phyloP scores from a whole-genome alignment of 2,113 vertebrate genomes.

The Triplophysa rosa region DNA sequence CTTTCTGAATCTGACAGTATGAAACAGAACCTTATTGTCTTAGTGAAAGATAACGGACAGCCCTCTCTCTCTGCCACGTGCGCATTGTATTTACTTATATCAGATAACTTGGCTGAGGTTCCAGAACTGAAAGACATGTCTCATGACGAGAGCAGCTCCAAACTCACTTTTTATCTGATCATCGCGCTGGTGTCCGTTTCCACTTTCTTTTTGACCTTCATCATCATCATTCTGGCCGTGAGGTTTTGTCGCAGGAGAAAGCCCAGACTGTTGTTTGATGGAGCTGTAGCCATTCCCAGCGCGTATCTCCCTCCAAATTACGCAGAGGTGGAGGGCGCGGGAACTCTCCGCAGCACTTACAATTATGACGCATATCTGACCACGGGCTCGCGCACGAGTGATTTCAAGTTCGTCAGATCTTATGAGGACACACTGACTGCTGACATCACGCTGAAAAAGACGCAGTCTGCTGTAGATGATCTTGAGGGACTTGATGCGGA shows the following conservation, averaged over 20 bases:
- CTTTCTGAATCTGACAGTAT: slow-evolving; percentile 63
- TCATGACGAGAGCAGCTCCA: slow-evolving; percentile 55
- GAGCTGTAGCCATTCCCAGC: slow-evolving; percentile 48
- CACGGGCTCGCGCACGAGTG: slow-evolving; percentile 54
- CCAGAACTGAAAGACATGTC: slow-evolving; percentile 51
- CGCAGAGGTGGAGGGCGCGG: slow-evolving; percentile 48
- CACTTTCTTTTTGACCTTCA: slow-evolving; percentile 68
- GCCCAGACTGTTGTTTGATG: slow-evolving; percentile 56
- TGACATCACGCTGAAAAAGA: slow-evolving; percentile 49
- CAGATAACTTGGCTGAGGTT: slow-evolving; percentile 70
- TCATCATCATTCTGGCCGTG: slow-evolving; percentile 66
- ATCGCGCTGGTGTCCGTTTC: slow-evolving; percentile 67
- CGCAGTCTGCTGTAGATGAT: slow-evolving; percentile 16
- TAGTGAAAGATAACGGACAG: slow-evolving; percentile 68
- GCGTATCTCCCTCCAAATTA: slow-evolving; percentile 52
- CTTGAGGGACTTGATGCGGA: not conserved
- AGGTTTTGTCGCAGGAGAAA: slow-evolving; percentile 60
- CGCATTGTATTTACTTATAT: slow-evolving; percentile 72
- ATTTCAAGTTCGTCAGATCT: slow-evolving; percentile 57
- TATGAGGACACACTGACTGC: slow-evolving; percentile 48
- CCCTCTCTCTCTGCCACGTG: slow-evolving; percentile 73
- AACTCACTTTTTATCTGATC: slow-evolving; percentile 67
- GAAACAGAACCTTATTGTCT: slow-evolving; percentile 64
- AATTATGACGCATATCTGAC: slow-evolving; percentile 52
- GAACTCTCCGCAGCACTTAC: slow-evolving; percentile 49